Evolutionary conservation across 1,140 invertebrate genomes (phyloP).

Genomic region (Ditylenchus dipsaci): DNA sequence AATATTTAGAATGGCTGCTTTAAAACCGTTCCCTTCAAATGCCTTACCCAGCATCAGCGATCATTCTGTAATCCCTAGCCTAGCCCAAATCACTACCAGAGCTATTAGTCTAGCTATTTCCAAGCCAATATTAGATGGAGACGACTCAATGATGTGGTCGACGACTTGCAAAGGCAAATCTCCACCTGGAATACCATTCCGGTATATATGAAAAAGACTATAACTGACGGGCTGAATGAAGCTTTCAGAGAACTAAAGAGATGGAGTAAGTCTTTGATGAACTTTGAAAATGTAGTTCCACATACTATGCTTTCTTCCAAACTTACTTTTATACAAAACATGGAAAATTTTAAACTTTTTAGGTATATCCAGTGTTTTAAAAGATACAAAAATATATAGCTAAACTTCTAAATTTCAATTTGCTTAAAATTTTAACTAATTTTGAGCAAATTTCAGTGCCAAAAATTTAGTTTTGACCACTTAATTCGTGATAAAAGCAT

Average conservation of each 20-base stretch:
- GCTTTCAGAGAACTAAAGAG: slow-evolving; percentile 27
- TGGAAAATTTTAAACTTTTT: not conserved
- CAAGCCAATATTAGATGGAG: slow-evolving; percentile 20
- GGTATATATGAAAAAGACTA: slow-evolving; percentile 5
- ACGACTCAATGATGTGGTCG: slow-evolving; percentile 11
- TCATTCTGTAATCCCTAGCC: slow-evolving; percentile 1
- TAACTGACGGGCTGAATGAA: slow-evolving; percentile 28
- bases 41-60: too few species aligned
- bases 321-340: not conserved
- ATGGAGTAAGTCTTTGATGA: slow-evolving; percentile 28
- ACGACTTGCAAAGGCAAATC: slow-evolving; percentile 8
- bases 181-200: slow-evolving; percentile 12
- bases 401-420: too few species aligned
- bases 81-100: not conserved
- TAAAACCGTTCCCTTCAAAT: too few species aligned
- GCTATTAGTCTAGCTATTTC: slow-evolving; percentile 11
- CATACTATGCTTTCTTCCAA: not conserved
- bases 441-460: too few species aligned
- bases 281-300: not conserved
- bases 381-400: too few species aligned
- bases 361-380: slow-evolving; percentile 6
- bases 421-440: too few species aligned
- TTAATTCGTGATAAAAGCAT: too few species aligned
- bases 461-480: too few species aligned
- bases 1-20: too few species aligned